A percentile compares a stretch with the other conserved stretches of the same genome.
Evolutionary conservation across 2,888 invertebrate genomes (phyloP).

Genomic region (Slavum lentiscoides): DNA sequence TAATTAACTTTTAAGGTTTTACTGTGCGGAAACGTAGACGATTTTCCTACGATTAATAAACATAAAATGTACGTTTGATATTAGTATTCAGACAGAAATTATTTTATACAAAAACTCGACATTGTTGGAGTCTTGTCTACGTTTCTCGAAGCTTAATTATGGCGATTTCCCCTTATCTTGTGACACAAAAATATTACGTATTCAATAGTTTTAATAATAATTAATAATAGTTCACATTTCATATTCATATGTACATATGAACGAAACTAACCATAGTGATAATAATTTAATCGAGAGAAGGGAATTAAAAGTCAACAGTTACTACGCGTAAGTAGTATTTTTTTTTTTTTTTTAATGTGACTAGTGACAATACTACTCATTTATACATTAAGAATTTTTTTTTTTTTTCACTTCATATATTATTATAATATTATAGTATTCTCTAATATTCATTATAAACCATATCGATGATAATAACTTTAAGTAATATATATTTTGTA

Average conservation of each 20-base stretch:
- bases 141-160: constrained; percentile 45
- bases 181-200: not conserved
- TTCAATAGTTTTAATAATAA: constrained; percentile 17
- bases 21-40: constrained; percentile 46
- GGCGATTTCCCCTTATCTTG: constrained; percentile 33
- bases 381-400: constrained; percentile 13
- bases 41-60: constrained; percentile 41
- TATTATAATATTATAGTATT: not conserved
- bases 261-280: constrained; percentile 27
- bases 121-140: constrained; percentile 52
- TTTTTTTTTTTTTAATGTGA: not conserved
- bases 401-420: constrained; percentile 18
- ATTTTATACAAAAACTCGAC: not conserved
- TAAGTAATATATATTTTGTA: constrained; percentile 28
- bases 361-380: not conserved
- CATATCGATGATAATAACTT: not conserved
- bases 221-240: not conserved
- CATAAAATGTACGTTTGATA: constrained; percentile 28
- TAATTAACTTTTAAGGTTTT: constrained; percentile 30
- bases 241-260: constrained; percentile 30
- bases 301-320: constrained; percentile 21
- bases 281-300: constrained; percentile 27
- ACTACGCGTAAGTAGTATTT: constrained; percentile 2
- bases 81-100: constrained; percentile 9
- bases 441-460: not conserved